phyloP scores from a whole-genome alignment of 2,797 vertebrate genomes.

The Gambusia yucatana region DNA sequence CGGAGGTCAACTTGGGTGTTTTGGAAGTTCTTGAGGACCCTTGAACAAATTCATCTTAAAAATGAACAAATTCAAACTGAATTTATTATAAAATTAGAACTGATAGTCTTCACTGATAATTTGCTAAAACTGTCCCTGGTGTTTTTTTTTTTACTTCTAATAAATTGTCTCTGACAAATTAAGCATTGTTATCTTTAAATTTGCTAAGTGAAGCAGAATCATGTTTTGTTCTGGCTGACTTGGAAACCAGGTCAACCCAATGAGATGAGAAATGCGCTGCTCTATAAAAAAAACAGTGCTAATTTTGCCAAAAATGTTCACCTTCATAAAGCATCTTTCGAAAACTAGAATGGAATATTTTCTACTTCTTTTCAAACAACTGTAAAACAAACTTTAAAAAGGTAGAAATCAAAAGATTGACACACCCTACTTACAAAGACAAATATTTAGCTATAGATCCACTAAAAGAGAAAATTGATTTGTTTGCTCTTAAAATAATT shows the following conservation, averaged over 20 bases:
- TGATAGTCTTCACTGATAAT: neutral
- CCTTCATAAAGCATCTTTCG: neutral
- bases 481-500: neutral
- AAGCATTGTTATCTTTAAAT: slow-evolving; percentile 19
- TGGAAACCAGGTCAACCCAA: slow-evolving; percentile 76
- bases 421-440: neutral
- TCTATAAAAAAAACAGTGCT: slow-evolving; percentile 21
- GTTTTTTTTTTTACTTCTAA: neutral
- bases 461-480: neutral
- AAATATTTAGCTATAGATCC: neutral
- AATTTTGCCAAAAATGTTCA: slow-evolving; percentile 8
- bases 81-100: neutral
- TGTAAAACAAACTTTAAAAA: neutral
- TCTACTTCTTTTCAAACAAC: neutral
- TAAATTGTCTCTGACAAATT: neutral
- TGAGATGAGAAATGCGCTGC: slow-evolving; percentile 42
- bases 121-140: neutral
- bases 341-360: neutral
- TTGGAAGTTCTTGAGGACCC: neutral
- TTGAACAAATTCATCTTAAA: neutral
- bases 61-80: neutral
- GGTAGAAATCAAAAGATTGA: neutral
- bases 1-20: neutral
- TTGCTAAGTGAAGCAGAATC: slow-evolving; percentile 53
- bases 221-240: slow-evolving; percentile 57